These are phyloP conservation scores for Latrodectus geometricus DNA, from an alignment of 1,140 invertebrate genomes.

Conservation along the genomic window DNA sequence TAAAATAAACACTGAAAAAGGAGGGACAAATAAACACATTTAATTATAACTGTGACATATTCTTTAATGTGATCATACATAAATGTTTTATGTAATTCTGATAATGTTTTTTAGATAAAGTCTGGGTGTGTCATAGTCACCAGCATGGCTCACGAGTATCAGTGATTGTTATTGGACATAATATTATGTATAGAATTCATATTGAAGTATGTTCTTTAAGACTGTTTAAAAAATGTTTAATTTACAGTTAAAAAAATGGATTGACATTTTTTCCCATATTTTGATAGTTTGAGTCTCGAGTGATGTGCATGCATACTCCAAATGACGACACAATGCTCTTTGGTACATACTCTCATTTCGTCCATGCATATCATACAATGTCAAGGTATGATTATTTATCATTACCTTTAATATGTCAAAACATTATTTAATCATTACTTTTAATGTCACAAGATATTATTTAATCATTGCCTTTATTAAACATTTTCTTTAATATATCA, in stretches of 20 bases:
- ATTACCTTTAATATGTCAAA: no score
- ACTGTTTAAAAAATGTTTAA: neutral
- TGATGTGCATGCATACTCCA: conserved; percentile 69
- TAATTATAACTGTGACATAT: neutral
- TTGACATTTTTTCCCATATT: neutral
- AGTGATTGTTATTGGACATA: conserved; percentile 66
- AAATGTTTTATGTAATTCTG: neutral
- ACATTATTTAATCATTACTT: no score
- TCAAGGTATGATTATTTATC: conserved; percentile 63
- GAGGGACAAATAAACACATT: no score
- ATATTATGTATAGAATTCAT: conserved; percentile 69
- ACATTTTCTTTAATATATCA: no score
- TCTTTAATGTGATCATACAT: neutral
- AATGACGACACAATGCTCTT: conserved; percentile 69
- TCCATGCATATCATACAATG: conserved; percentile 68
- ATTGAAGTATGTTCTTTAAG: conserved; percentile 67
- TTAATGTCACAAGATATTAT: no score
- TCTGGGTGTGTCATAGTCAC: conserved; percentile 70
- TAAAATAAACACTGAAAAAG: neutral
- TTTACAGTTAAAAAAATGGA: neutral
- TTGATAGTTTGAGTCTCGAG: conserved; percentile 71
- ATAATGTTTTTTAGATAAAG: conserved; percentile 66
- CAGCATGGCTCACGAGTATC: conserved; percentile 67
- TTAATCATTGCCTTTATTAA: no score
- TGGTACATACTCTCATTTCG: conserved; percentile 70